phyloP scores from a whole-genome alignment of 2,797 vertebrate species.

The Alosa sapidissima region DNA sequence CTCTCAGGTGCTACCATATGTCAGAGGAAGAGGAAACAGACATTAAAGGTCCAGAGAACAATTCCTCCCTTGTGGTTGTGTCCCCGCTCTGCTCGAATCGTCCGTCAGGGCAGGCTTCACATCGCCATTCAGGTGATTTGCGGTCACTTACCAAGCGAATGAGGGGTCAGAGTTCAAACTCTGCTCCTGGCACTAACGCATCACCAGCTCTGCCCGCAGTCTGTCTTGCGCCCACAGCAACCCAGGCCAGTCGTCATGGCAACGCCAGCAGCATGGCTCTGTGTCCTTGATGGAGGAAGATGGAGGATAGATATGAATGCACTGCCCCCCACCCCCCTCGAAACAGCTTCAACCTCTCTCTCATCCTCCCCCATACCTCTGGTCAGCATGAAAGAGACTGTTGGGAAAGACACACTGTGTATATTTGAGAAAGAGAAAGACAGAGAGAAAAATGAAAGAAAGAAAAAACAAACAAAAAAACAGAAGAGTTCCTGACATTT shows the following conservation, averaged over 20 bases:
- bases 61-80: neutral
- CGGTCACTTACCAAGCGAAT: conserved; percentile 15
- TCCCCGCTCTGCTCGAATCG: neutral
- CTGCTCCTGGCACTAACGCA: conserved; percentile 39
- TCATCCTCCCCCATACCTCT: neutral
- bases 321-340: neutral
- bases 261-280: conserved; percentile 70
- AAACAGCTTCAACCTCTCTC: neutral
- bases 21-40: neutral
- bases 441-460: neutral
- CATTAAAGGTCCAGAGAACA: conserved; percentile 4
- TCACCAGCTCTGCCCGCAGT: conserved; percentile 48
- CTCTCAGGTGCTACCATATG: neutral
- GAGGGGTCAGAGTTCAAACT: conserved; percentile 49
- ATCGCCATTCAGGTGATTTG: conserved; percentile 19
- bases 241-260: conserved; percentile 76
- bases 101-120: neutral
- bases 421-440: neutral
- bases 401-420: neutral
- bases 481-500: neutral
- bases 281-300: conserved; percentile 76
- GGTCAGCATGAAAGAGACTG: neutral
- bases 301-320: conserved; percentile 65
- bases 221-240: conserved; percentile 47
- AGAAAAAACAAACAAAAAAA: no score